A percentile compares a stretch with the other conserved stretches of the same genome.
These are phyloP conservation scores for Sarcophaga caerulescens DNA, from an alignment of 2,888 invertebrate species.

Conservation along the genomic window DNA sequence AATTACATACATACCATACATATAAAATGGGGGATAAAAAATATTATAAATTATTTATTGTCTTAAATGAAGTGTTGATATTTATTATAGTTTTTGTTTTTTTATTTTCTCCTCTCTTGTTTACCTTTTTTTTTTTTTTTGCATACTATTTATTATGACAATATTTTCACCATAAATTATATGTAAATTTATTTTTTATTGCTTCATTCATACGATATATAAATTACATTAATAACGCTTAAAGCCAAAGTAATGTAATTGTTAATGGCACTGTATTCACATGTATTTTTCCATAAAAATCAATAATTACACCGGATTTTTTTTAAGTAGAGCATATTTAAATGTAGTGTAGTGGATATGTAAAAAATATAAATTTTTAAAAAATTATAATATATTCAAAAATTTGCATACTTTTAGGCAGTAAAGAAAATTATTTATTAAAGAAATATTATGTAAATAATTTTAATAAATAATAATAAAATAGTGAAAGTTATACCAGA, in stretches of 20 bases:
- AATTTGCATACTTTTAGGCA: too few relatives aligned
- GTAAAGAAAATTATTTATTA: too few relatives aligned
- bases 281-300: background rate
- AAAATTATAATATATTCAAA: too few relatives aligned
- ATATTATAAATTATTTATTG: constrained; percentile 49
- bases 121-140: constrained; percentile 8
- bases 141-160: constrained; percentile 38
- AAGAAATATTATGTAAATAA: too few relatives aligned
- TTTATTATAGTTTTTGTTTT: constrained; percentile 43
- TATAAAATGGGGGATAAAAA: too few relatives aligned
- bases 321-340: background rate
- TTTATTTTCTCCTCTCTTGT: constrained; percentile 3
- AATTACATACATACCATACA: too few relatives aligned
- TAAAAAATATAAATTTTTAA: too few relatives aligned
- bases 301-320: background rate
- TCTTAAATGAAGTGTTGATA: constrained; percentile 63
- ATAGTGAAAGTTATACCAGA: too few relatives aligned
- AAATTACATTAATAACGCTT: constrained; percentile 50
- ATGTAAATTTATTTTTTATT: constrained; percentile 28
- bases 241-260: constrained; percentile 33
- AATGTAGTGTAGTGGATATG: too few relatives aligned
- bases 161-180: constrained; percentile 16
- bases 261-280: constrained; percentile 24
- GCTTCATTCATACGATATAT: constrained; percentile 21
- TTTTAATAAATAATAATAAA: too few relatives aligned